phyloP scores from a whole-genome alignment of 1,140 invertebrate genomes.

The Formica selysi region DNA sequence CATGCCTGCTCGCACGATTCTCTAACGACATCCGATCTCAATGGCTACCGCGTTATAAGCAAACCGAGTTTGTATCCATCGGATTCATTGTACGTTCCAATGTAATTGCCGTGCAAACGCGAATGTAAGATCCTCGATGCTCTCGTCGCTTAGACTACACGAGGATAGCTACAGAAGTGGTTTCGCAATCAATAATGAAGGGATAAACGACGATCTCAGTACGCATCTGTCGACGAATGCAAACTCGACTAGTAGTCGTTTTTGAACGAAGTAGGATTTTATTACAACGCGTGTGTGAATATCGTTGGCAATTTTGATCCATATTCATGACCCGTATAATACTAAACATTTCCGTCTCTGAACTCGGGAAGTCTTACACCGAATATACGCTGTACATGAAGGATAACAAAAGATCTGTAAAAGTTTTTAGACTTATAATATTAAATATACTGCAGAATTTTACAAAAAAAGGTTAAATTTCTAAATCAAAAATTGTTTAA shows the following conservation, averaged over 20 bases:
- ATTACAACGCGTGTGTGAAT: neutral
- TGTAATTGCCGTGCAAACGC: conserved; percentile 48
- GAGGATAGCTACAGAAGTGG: conserved; percentile 11
- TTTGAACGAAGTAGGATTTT: conserved; percentile 28
- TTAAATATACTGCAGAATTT: neutral
- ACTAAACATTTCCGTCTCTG: neutral
- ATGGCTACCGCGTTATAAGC: conserved; percentile 57
- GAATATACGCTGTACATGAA: neutral
- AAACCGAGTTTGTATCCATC: conserved; percentile 43
- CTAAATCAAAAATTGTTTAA: neutral
- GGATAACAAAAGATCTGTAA: neutral
- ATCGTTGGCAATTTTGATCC: neutral
- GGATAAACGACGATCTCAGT: neutral
- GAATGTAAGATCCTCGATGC: conserved; percentile 30
- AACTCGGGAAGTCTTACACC: neutral
- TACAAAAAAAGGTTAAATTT: neutral
- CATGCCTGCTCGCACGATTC: conserved; percentile 74
- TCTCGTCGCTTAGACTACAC: neutral
- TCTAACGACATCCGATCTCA: conserved; percentile 67
- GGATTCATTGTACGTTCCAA: conserved; percentile 38
- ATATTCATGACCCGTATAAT: conserved; percentile 33
- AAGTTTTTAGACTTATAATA: neutral
- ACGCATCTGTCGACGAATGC: conserved; percentile 37
- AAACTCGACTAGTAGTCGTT: neutral
- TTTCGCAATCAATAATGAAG: conserved; percentile 31